Evolutionary conservation across 2,113 vertebrate species (phyloP), one percentile per base, ranked within the genome.

Genomic region (Oxygymnocypris stewartii): DNA sequence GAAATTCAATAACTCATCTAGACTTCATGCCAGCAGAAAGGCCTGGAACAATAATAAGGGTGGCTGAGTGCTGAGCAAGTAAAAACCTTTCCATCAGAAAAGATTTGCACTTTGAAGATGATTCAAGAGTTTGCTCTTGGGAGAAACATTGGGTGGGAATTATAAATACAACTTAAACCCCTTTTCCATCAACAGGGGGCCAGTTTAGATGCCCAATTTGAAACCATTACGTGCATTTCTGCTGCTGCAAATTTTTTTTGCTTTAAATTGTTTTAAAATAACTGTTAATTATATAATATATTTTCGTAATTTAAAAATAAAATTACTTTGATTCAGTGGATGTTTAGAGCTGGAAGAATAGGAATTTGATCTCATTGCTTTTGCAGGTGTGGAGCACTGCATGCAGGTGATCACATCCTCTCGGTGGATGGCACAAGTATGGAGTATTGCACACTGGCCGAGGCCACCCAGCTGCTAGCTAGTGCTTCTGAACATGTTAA

Each of bases 371-470:
- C n/a, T 74, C 12, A 44, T 4, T 73, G 71, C 63, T 84, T 84
- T 25, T 84, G 2, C 42, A 99, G 98, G 90, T 99, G 98, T 44
- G 98, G 98, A 0, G 98, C 98, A 1, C 93, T 99, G 59, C 97
- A 99, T 7, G 96, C 96, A 54, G 98, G 98, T 35, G 98, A 99
- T 89, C 98, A 99, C 92, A 97, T 99, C 85, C 93, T 99, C 85
- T 99, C 98, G 13, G 97, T 99, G 0, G 98, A 99, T 0, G 97
- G 97, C 74, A 98, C 97, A 82, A 98, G 97, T 88, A 99, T 97
- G 97, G 98, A 99, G 92, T 98, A 97, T 90, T 99, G 98, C 88
- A 98, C 97, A 0, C 93, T 99, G 57, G 97, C 97, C 0, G 98
- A 99, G 92, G 97, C 98, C 6, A 98, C 97, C 0, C 98, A 99